A percentile compares a stretch with the other conserved stretches of the same genome.
phyloP scores from a whole-genome alignment of 2,888 invertebrate species.

The Piscicola geometra region DNA sequence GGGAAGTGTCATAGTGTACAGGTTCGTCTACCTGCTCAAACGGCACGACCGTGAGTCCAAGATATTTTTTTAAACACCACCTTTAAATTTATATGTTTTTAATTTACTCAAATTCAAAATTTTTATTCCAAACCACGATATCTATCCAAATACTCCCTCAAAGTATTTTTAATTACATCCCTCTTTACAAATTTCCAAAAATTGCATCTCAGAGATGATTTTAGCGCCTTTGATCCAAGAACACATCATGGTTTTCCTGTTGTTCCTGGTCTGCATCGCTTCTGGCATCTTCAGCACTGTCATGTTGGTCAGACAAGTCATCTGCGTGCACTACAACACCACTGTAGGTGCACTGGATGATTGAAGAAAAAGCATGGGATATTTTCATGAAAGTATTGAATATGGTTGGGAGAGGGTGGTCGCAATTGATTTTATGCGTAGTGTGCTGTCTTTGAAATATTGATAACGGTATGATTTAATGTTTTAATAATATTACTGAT shows the following conservation, averaged over 20 bases:
- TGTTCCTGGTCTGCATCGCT: constrained; percentile 17
- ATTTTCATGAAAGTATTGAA: background rate
- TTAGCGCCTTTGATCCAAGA: constrained; percentile 11
- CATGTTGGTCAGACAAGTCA: constrained; percentile 31
- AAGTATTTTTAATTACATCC: no score
- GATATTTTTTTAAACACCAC: no score
- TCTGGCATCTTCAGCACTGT: constrained; percentile 26
- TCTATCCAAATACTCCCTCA: no score
- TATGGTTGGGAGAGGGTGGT: no score
- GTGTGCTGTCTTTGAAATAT: no score
- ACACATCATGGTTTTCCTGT: constrained; percentile 25
- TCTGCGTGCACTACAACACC: constrained; percentile 20
- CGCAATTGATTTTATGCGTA: no score
- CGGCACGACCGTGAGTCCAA: constrained; percentile 7
- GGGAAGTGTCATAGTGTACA: constrained; percentile 3
- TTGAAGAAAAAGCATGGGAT: background rate
- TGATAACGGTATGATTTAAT: no score
- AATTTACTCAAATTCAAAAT: no score
- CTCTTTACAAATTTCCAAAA: no score
- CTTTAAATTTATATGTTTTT: no score
- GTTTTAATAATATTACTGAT: no score
- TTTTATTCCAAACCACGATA: no score
- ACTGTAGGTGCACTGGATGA: constrained; percentile 19
- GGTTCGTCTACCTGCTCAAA: constrained; percentile 2
- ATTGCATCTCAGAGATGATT: background rate